Evolutionary conservation across 2,888 invertebrate species (phyloP).

Genomic region (Melanotus villosus): DNA sequence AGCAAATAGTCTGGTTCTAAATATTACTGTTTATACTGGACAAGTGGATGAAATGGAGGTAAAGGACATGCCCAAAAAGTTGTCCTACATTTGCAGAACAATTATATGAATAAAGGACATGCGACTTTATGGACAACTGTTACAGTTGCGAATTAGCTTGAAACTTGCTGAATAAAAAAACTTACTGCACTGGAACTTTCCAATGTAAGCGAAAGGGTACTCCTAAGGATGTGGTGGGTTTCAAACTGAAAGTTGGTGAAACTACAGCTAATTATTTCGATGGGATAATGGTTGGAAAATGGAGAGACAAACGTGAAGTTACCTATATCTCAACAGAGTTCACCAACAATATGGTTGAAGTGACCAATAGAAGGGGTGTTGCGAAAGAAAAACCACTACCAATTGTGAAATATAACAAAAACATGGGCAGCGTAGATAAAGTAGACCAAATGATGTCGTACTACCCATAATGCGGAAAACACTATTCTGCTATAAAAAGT

Average conservation of each 20-base stretch:
- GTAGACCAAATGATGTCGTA: too few relatives aligned
- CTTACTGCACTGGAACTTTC: slow-evolving; percentile 10
- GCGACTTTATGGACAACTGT: slow-evolving; percentile 10
- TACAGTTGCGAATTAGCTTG: slow-evolving; percentile 12
- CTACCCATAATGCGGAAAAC: neutral
- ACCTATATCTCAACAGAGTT: neutral
- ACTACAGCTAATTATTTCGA: neutral
- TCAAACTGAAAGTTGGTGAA: too few relatives aligned
- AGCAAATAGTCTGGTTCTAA: slow-evolving; percentile 51
- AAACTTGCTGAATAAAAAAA: neutral
- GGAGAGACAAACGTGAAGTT: slow-evolving; percentile 1
- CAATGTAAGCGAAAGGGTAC: neutral
- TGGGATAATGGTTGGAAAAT: slow-evolving; percentile 1
- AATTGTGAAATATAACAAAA: too few relatives aligned
- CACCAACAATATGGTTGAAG: neutral
- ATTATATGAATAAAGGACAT: slow-evolving; percentile 7
- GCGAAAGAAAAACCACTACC: neutral
- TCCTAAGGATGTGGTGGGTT: neutral
- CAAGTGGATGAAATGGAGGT: slow-evolving; percentile 54
- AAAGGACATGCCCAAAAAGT: slow-evolving; percentile 49
- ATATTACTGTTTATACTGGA: slow-evolving; percentile 58
- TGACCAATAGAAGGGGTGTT: neutral
- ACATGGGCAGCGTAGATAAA: too few relatives aligned
- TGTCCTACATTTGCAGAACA: neutral
- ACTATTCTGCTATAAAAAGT: neutral